phyloP scores from a whole-genome alignment of 1,140 invertebrate genomes.

The Lepidurus packardi region DNA sequence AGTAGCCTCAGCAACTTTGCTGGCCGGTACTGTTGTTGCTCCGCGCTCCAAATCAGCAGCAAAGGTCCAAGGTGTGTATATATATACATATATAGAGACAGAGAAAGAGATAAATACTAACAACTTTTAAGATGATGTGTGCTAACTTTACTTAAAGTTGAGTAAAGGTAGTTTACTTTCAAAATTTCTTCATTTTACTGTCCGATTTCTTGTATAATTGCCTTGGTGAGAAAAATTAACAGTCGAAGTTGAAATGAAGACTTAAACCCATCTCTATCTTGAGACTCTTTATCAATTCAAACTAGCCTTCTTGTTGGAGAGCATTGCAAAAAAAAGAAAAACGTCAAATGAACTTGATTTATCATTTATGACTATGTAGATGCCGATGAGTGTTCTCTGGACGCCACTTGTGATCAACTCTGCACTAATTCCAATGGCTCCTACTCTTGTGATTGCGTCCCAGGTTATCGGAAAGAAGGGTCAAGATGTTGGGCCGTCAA shows the following conservation, averaged over 20 bases:
- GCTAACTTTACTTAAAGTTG: too few relatives aligned
- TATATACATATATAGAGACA: neutral
- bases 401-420: slow-evolving; percentile 69
- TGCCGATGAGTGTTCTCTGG: slow-evolving; percentile 64
- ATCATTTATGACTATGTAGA: slow-evolving; percentile 50
- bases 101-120: too few relatives aligned
- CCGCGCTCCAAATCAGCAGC: neutral
- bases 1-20: slow-evolving; percentile 14
- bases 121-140: neutral
- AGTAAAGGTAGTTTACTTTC: too few relatives aligned
- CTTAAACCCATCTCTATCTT: too few relatives aligned
- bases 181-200: too few relatives aligned
- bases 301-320: neutral
- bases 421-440: slow-evolving; percentile 67
- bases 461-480: slow-evolving; percentile 58
- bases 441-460: slow-evolving; percentile 66
- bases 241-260: too few relatives aligned
- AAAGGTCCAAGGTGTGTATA: slow-evolving; percentile 21
- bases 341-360: neutral
- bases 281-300: too few relatives aligned
- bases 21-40: slow-evolving; percentile 2
- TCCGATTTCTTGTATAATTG: too few relatives aligned
- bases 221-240: too few relatives aligned
- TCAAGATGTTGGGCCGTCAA: slow-evolving; percentile 59
- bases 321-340: neutral